Conservation (phyloP, 2,888 invertebrate genomes). For the Seira sanloemensis region DNA sequence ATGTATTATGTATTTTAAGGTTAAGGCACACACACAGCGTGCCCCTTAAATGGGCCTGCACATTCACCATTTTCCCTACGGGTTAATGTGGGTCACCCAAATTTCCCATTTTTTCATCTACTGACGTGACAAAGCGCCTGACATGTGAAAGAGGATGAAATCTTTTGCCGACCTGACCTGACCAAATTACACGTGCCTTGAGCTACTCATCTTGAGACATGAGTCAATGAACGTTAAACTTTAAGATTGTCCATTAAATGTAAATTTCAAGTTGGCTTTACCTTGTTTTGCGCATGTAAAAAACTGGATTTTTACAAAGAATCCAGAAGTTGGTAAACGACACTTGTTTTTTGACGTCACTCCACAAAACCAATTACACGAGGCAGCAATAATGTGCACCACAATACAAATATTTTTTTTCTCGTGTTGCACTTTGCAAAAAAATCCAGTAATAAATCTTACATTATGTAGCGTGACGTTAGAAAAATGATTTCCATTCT, state of each 20-base stretch:
- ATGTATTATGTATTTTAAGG: too few relatives aligned
- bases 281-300: not conserved
- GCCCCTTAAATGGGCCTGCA: not conserved
- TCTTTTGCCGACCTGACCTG: not conserved
- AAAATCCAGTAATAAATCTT: too few relatives aligned
- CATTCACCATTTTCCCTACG: not conserved
- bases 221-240: not conserved
- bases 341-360: not conserved
- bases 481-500: not conserved
- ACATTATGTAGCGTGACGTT: not conserved
- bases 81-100: conserved; percentile 2
- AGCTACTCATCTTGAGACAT: not conserved
- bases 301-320: not conserved
- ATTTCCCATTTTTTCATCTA: not conserved
- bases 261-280: not conserved
- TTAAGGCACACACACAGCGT: not conserved
- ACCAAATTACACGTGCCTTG: not conserved
- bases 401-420: not conserved
- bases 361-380: not conserved
- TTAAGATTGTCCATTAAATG: not conserved
- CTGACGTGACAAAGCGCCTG: conserved; percentile 3
- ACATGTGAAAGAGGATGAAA: not conserved
- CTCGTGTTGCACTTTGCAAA: not conserved
- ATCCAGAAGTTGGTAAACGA: not conserved
- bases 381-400: not conserved